These are phyloP conservation scores for Asbolus verrucosus DNA, from an alignment of 1,140 invertebrate genomes.

Conservation along the genomic window DNA sequence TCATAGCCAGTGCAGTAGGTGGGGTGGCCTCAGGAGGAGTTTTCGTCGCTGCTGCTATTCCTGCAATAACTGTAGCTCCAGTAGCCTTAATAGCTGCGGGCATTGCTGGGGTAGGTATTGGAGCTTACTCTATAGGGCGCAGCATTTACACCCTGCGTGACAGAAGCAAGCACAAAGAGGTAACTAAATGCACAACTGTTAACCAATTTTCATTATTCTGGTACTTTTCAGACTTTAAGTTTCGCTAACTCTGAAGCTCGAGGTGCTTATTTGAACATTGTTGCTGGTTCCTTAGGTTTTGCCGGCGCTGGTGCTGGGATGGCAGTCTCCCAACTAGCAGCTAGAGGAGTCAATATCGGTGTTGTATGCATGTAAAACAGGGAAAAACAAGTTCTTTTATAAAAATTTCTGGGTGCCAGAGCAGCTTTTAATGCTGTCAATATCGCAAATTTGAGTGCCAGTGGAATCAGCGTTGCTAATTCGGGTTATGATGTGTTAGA, in stretches of 20 bases:
- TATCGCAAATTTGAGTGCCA: conserved; percentile 54
- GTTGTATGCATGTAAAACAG: conserved; percentile 46
- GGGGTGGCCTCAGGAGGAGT: conserved; percentile 56
- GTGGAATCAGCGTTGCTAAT: conserved; percentile 57
- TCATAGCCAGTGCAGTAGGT: conserved; percentile 57
- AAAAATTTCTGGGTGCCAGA: conserved; percentile 44
- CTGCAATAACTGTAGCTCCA: conserved; percentile 59
- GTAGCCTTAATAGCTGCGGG: conserved; percentile 58
- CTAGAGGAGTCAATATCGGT: conserved; percentile 54
- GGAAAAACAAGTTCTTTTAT: too few relatives aligned
- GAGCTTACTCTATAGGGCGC: conserved; percentile 57
- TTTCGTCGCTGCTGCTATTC: conserved; percentile 52
- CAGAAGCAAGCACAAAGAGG: conserved; percentile 58
- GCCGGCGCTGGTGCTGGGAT: conserved; percentile 60
- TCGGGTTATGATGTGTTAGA: conserved; percentile 56
- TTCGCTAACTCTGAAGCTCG: conserved; percentile 61
- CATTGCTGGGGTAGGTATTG: conserved; percentile 55
- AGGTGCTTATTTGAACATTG: conserved; percentile 63
- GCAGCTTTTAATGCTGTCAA: conserved; percentile 56
- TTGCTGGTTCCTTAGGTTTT: conserved; percentile 61
- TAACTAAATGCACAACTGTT: conserved; percentile 49
- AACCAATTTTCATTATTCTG: background rate
- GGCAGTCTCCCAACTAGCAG: conserved; percentile 50
- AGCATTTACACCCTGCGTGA: conserved; percentile 56
- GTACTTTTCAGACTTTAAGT: conserved; percentile 59